Evolutionary conservation across 2,113 vertebrate species (phyloP), one percentile per base, ranked within the genome.

Genomic region (Anhinga anhinga): DNA sequence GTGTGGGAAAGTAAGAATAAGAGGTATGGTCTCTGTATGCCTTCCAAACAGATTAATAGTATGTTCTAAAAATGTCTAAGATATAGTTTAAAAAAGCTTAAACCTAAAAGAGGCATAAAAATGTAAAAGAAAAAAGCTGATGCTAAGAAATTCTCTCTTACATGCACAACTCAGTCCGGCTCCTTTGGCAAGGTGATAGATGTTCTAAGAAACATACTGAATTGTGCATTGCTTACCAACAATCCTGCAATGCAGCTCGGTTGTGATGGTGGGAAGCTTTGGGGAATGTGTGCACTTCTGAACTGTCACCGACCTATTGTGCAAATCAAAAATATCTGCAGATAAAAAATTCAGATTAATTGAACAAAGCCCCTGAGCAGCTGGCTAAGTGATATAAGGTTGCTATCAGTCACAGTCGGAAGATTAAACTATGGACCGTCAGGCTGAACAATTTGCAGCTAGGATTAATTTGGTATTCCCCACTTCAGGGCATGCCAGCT

Each of bases 1-100:
- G 69, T 86, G 93, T 95, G 92, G 90, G 95, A 96, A 95, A 96
- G 67, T 71, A 97, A 70, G 73, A 94, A 61, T 78, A 79, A 94
- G 91, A 76, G 65, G 81, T 67, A 87, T 78, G 29, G 81, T 95
- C 79, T 92, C 85, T 95, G 91, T 91, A 95, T 95, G 84, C 79
- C 59, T 96, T 96, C 88, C 91, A 94, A 96, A 59, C 16, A 63
- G 29, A 49, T 79, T 49, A 95, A 72, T 15, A 84, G 53, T 19
- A 32, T 19, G 65, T 81, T 93, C 83, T 89, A 88, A 95, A 96
- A 94, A 62, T 42, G 66, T 63, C 36, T 79, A 61, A 87, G 85
- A 84, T 8, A 23, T 77, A 15, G 0, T 63, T 91, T 79, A 9
- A 77, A 89, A 95, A 91, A 82, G 65, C 53, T 70, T 86, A 82